A percentile compares a stretch with the other conserved stretches of the same genome.
Evolutionary conservation across 2,797 vertebrate species (phyloP).

Genomic region (Poeciliopsis gracilis): DNA sequence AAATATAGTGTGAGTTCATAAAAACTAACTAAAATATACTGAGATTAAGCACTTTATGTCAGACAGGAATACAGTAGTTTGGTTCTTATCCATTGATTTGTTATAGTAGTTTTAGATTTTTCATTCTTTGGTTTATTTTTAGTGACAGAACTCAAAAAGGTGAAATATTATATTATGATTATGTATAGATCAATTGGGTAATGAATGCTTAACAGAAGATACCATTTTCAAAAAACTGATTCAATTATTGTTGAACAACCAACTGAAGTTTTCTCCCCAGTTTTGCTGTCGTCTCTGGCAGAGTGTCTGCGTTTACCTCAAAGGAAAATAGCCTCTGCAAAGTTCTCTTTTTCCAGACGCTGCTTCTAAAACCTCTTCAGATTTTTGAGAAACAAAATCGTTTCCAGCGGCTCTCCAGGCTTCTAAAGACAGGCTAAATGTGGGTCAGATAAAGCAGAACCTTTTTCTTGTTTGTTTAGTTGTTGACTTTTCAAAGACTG

Average conservation of each 20-base stretch:
- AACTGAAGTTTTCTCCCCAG: too few relatives aligned
- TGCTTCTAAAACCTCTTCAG: background rate
- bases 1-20: too few relatives aligned
- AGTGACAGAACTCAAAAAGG: too few relatives aligned
- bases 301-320: background rate
- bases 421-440: slow-evolving; percentile 34
- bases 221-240: too few relatives aligned
- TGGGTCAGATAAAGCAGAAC: slow-evolving; percentile 46
- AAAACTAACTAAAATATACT: too few relatives aligned
- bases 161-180: too few relatives aligned
- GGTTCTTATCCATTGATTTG: too few relatives aligned
- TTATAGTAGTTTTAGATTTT: too few relatives aligned
- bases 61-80: background rate
- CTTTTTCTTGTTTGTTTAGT: slow-evolving; percentile 31
- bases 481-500: slow-evolving; percentile 21
- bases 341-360: slow-evolving; percentile 18
- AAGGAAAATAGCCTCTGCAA: slow-evolving; percentile 7
- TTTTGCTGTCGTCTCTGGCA: background rate
- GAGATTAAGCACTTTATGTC: background rate
- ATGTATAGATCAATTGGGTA: too few relatives aligned
- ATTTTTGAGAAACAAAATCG: slow-evolving; percentile 18
- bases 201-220: too few relatives aligned
- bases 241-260: too few relatives aligned
- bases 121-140: too few relatives aligned
- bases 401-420: slow-evolving; percentile 11